Base-by-base conservation (phyloP, 2,888 invertebrate species). In the Ochlodes sylvanus region DNA sequence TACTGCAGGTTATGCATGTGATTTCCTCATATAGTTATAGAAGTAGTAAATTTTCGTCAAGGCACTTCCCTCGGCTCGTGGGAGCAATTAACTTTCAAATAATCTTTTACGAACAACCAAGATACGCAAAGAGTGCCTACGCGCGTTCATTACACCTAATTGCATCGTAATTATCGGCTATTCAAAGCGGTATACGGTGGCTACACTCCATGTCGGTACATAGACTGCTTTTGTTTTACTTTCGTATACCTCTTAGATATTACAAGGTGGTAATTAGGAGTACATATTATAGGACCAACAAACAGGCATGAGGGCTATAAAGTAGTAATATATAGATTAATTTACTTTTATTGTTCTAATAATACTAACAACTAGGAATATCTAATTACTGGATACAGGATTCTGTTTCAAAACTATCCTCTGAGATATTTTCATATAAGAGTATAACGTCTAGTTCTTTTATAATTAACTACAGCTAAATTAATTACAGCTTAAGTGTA, bases 111-210 rank as follows among this genome's bases (percentile, higher is more conserved):
- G 63, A 63, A 68, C 63, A 68, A 63, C 63, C 68, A 57, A 32
- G 68, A 68, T 68, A 68, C 73, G 71, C 75, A 72, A 75, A 76
- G 76, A 77, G 73, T 77, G 76, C 72, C 74, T 76, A 75, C 73
- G 76, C 75, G 80, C 81, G 80, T 82, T 82, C 84, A 88, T 87
- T 86, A 83, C 80, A 79, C 77, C 79, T 87, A 87, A 89, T 89
- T 85, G 85, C 86, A 76, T 80, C 79, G 79, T 83, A 85, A 88
- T 89, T 88, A 87, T 86, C 82, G 80, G 78, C 80, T 83, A 80
- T 87, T 83, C 80, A 83, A 84, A 75, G 79, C 79, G 75, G 77
- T 69, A 79, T 80, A 79, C 78, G 74, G 79, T 79, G 76, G 78
- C 79, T 72, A 72, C 71, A 72, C 69, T 76, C 72, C 73, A 70